Evolutionary conservation across 2,797 vertebrate species (phyloP).

Genomic region (Diplodus puntazzo): DNA sequence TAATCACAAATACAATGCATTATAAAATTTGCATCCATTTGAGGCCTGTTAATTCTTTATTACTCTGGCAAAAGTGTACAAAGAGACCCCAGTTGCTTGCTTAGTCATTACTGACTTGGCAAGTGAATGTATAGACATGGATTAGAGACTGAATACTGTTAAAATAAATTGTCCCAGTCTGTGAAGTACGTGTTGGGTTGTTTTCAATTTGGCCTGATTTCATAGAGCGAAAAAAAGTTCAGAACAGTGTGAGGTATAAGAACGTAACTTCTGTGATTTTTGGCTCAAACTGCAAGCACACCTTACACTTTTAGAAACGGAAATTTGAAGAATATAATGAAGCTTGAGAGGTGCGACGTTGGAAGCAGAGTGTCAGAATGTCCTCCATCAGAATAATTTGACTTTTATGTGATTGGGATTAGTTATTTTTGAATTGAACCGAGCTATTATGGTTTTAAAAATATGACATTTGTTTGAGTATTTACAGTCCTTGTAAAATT

Average conservation of each 20-base stretch:
- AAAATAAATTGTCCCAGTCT: slow-evolving; percentile 51
- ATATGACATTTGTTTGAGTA: slow-evolving; percentile 63
- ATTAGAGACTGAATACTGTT: slow-evolving; percentile 44
- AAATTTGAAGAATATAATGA: slow-evolving; percentile 56
- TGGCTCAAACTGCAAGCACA: slow-evolving; percentile 46
- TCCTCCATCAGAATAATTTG: slow-evolving; percentile 49
- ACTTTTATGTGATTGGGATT: slow-evolving; percentile 65
- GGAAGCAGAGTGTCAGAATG: slow-evolving; percentile 50
- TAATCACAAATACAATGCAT: slow-evolving; percentile 22
- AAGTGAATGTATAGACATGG: slow-evolving; percentile 42
- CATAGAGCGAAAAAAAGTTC: slow-evolving; percentile 50
- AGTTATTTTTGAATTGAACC: slow-evolving; percentile 54
- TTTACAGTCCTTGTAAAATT: slow-evolving; percentile 70
- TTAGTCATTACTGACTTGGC: slow-evolving; percentile 42
- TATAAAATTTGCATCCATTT: slow-evolving; percentile 17
- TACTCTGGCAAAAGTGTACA: slow-evolving; percentile 15
- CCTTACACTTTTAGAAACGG: slow-evolving; percentile 44
- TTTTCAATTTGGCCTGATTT: slow-evolving; percentile 52
- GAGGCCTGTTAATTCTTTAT: slow-evolving; percentile 30
- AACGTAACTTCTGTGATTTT: slow-evolving; percentile 60
- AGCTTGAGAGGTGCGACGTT: slow-evolving; percentile 39
- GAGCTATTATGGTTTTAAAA: slow-evolving; percentile 42
- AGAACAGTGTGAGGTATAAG: slow-evolving; percentile 56
- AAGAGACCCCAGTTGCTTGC: slow-evolving; percentile 40
- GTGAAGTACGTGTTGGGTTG: slow-evolving; percentile 29